Evolutionary conservation across 2,113 vertebrate genomes (phyloP).

Genomic region (Oncorhynchus gorbuscha): DNA sequence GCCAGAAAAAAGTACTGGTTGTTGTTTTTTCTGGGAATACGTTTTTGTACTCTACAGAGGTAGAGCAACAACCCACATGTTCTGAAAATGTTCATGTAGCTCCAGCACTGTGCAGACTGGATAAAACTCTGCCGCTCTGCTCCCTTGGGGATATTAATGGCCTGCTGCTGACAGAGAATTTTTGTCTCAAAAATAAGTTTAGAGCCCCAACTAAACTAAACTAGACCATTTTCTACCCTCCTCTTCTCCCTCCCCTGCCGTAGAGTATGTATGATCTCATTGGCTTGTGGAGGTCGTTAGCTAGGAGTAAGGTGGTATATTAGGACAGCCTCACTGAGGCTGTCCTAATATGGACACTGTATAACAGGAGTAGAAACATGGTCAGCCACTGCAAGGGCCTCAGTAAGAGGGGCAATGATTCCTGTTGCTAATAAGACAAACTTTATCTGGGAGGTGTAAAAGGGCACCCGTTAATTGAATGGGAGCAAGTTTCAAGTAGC

Average conservation of each 20-base stretch:
- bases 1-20: not conserved
- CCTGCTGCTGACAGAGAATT: conserved; percentile 56
- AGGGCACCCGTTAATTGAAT: too few relatives aligned
- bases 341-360: too few relatives aligned
- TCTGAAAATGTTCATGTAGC: conserved; percentile 8
- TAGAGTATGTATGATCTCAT: not conserved
- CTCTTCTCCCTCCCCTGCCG: not conserved
- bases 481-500: too few relatives aligned
- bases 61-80: not conserved
- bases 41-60: not conserved
- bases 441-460: too few relatives aligned
- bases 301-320: too few relatives aligned
- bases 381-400: too few relatives aligned
- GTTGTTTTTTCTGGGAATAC: conserved; percentile 7
- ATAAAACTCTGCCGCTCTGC: conserved; percentile 28
- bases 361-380: too few relatives aligned
- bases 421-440: too few relatives aligned
- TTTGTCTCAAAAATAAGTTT: conserved; percentile 46
- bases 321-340: too few relatives aligned
- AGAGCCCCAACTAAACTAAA: conserved; percentile 52
- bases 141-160: conserved; percentile 50
- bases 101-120: conserved; percentile 55
- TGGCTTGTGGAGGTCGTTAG: not conserved
- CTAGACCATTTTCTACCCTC: conserved; percentile 40
- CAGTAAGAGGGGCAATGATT: too few relatives aligned